Evolutionary conservation across 2,113 vertebrate genomes (phyloP), one percentile per base, ranked within the genome.

Genomic region (Dromaius novaehollandiae): DNA sequence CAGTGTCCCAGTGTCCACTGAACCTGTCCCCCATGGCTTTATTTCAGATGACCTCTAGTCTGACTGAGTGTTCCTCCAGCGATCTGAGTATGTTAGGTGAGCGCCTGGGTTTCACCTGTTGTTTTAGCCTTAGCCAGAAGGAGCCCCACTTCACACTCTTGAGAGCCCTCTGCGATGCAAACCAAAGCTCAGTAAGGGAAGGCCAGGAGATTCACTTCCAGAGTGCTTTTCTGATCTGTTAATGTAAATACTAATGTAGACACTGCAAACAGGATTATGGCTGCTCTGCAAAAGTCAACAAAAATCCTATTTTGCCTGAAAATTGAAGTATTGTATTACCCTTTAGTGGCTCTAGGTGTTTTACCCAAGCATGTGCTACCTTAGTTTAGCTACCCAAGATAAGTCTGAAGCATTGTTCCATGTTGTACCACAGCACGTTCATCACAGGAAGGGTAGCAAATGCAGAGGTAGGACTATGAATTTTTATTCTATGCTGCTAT

Each of bases 1-100:
- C 13, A 0, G 0, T 38, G 75, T 71, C 8, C 5, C 13, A 0
- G 0, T 38, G 75, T 71, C 74, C 25, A 2, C 50, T 56, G 56
- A 85, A 25, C 48, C 18, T 7, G 4, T 61, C 34, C 55, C 53
- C 48, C 25, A 34, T 34, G 81, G 16, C 18, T 81, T 78, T 84
- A 46, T 60, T 84, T 74, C 65, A 56, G 16, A 24, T 78, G 34
- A 78, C 5, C 13, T 82, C 5, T 64, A 26, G 75, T 80, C 48
- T 36, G 60, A 94, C 16, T 44, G 61, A 65, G 25, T 10, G 15
- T 89, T 30, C 77, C n/a, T 83, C 73, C 5, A 12, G 26, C 15
- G 36, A 64, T 77, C 50, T 24, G 15, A 44, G 21, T 38, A 13
- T 1, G 0, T 71, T 50, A 76, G 46, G 14, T 77, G 53, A 86